phyloP scores from a whole-genome alignment of 2,888 invertebrate genomes.

The Agrochola macilenta region DNA sequence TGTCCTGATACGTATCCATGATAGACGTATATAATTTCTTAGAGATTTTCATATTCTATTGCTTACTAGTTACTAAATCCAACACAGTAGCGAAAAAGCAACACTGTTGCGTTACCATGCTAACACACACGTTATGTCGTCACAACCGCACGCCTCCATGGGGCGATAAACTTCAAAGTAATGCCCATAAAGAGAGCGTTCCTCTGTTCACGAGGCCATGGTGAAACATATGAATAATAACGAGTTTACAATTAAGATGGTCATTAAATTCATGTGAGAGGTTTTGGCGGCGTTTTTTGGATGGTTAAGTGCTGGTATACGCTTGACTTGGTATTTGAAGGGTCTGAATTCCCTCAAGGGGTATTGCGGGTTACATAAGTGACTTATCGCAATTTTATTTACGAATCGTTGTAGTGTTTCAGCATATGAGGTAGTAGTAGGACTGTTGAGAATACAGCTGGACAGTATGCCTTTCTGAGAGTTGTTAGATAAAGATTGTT shows the following conservation, averaged over 20 bases:
- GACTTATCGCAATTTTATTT: conserved; percentile 5
- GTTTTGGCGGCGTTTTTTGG: conserved; percentile 17
- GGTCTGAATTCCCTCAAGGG: not conserved
- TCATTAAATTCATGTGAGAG: conserved; percentile 18
- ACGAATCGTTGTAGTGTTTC: not conserved
- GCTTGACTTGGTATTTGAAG: conserved; percentile 19
- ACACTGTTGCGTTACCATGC: not conserved
- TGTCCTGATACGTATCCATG: too few species aligned
- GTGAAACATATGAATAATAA: conserved; percentile 53
- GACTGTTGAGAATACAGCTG: too few species aligned
- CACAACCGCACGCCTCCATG: conserved; percentile 7
- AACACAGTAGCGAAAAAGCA: too few species aligned
- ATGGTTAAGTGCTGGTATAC: not conserved
- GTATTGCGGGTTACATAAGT: not conserved
- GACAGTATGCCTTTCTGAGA: too few species aligned
- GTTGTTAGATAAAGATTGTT: too few species aligned
- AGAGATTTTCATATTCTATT: too few species aligned
- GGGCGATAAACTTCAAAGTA: conserved; percentile 50
- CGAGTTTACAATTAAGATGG: conserved; percentile 48
- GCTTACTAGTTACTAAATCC: not conserved
- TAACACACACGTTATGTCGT: not conserved
- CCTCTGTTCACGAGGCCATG: conserved; percentile 13
- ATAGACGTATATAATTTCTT: too few species aligned
- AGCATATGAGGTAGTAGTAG: not conserved
- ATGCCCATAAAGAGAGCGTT: conserved; percentile 38